A percentile compares a stretch with the other conserved stretches of the same genome.
phyloP scores from a whole-genome alignment of 2,888 invertebrate species.

The Criorhina ranunculi region DNA sequence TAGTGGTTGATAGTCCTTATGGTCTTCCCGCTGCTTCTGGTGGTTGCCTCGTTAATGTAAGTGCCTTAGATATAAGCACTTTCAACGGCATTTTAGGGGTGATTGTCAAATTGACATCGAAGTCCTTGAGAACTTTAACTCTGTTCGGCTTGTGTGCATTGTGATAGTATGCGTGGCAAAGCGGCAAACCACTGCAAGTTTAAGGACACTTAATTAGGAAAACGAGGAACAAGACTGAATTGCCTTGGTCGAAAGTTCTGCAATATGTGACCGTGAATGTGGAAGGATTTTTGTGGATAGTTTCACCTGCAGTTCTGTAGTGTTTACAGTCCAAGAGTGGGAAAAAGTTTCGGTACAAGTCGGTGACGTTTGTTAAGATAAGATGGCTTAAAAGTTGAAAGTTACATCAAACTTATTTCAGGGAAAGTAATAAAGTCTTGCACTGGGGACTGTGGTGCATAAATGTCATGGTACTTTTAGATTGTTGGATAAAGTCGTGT shows the following conservation, averaged over 20 bases:
- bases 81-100: conserved; percentile 14
- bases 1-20: conserved; percentile 12
- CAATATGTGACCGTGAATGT: conserved; percentile 16
- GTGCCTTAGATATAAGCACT: conserved; percentile 38
- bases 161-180: not conserved
- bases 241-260: conserved; percentile 14
- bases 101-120: conserved; percentile 61
- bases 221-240: conserved; percentile 11
- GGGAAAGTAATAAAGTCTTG: conserved; percentile 35
- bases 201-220: conserved; percentile 63
- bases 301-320: conserved; percentile 51
- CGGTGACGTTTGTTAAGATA: conserved; percentile 12
- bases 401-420: conserved; percentile 27
- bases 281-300: conserved; percentile 4
- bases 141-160: conserved; percentile 4
- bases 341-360: conserved; percentile 45
- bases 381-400: conserved; percentile 49
- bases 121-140: conserved; percentile 60
- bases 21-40: not conserved
- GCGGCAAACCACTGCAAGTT: conserved; percentile 57
- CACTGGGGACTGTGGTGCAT: not conserved
- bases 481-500: conserved; percentile 1
- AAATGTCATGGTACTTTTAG: conserved; percentile 9
- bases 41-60: conserved; percentile 18
- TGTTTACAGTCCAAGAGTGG: not conserved